phyloP scores from a whole-genome alignment of 92 coral and sea anemone species.

The Palythoa caribaeorum region DNA sequence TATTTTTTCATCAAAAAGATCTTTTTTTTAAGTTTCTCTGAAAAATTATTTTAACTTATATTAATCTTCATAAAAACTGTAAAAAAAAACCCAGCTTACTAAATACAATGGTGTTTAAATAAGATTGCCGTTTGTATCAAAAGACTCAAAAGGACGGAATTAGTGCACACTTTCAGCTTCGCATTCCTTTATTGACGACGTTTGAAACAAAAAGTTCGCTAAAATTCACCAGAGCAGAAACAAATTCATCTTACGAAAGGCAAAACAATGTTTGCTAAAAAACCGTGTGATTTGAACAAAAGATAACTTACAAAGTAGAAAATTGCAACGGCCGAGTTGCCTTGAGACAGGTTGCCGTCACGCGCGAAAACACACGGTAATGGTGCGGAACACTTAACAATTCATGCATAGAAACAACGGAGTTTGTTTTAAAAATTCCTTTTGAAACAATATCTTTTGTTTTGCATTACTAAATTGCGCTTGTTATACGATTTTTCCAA shows the following conservation, averaged over 20 bases:
- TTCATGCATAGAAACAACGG: conserved; percentile 22
- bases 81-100: neutral
- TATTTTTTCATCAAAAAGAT: too few species aligned
- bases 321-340: neutral
- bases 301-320: neutral
- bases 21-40: too few species aligned
- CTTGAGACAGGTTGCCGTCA: conserved; percentile 13
- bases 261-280: conserved; percentile 29
- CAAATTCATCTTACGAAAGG: neutral
- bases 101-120: neutral
- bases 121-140: neutral
- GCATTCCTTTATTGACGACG: neutral
- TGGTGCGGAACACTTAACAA: neutral
- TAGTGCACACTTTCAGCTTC: neutral
- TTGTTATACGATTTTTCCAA: neutral
- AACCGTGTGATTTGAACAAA: conserved; percentile 21
- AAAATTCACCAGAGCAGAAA: conserved; percentile 28
- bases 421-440: neutral
- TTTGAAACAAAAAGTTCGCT: neutral
- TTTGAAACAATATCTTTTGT: neutral
- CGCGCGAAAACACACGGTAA: neutral
- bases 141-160: neutral
- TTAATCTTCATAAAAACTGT: neutral
- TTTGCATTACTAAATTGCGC: neutral
- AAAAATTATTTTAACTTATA: too few species aligned